Evolutionary conservation across 2,888 invertebrate species (phyloP), one percentile per base, ranked within the genome.

Genomic region (Pammene fasciana): DNA sequence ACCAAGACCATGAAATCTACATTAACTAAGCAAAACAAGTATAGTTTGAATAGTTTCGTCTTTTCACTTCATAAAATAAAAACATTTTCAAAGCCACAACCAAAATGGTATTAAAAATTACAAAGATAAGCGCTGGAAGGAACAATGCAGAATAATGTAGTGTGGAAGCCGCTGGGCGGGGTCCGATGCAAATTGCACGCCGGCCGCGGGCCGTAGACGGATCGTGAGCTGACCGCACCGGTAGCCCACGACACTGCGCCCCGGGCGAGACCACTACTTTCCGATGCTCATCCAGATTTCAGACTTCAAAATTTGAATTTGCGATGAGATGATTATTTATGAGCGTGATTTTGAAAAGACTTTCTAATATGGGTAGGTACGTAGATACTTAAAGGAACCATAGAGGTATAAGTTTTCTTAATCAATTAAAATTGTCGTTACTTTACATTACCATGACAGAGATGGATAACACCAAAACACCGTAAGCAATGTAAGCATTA

Each of bases 181-280:
- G 88, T 79, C 75, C 78, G 88, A 89, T 90, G 90, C 88, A 90
- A 92, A 90, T 90, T 89, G 89, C 86, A 81, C 78, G 80, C 79
- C 78, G 74, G 79, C 82, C 89, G 86, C 76, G 72, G 87, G 90
- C 87, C 77, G 75, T 86, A 86, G 89, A 88, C 89, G 87, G 88
- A 88, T 89, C 91, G 90, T 90, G 91, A 82, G 82, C 72, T 85
- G 89, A 86, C 89, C 90, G 82, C 89, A 88, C 90, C 91, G 84
- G 91, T 90, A 92, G 90, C 90, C 79, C 89, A 88, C 89, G 89
- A 78, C 80, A 75, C 70, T 71, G 70, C 71, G 82, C 83, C 82
- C 60, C 73, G 70, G 79, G 83, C 78, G 76, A 76, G 46, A 76
- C 75, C 82, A 80, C 79, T 74, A 74, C 78, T 57, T 26, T 26